Base-by-base conservation (phyloP, 1,140 invertebrate genomes). In the Diorhabda sublineata region DNA sequence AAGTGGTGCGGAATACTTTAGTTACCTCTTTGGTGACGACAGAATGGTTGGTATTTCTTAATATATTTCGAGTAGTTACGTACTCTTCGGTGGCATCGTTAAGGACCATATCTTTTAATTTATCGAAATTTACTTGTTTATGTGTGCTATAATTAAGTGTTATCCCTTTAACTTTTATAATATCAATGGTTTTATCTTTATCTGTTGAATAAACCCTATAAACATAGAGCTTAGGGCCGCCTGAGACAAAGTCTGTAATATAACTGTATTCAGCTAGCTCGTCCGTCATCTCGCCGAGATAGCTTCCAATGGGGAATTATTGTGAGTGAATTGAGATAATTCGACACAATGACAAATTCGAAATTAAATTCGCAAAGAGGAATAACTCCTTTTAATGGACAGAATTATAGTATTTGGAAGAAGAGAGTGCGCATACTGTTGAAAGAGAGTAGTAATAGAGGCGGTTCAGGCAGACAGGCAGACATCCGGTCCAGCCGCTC, bases 151-250 rank as follows among this genome's bases (percentile, higher is more conserved):
- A 64, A 58, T 69, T 64, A 11, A 69, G 2, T 8, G 61, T 69
- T 4, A 69, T 64, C 5, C 56, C 61, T 64, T 69, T 69, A 5
- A 64, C 67, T 64, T 69, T 69, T 11, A 69, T 61, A 6, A 62
- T 62, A 43, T 62, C 61, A 11, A 44, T 7, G 26, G 42, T 59
- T 59, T 59, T 26, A 59, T 59, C 42, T 59, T 59, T 0, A 7
- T 41, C 7, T 42, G 58, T 59, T 11, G 58, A 52, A 41, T 62
- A 67, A 5, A 64, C 58, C 0, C n/a, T 62, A 45, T 68, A 71
- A 8, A 66, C 69, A 58, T 71, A 71, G 26, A 47, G 64, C 68
- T 71, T 71, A 8, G 69, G 69, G 5, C 69, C 69, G 5, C 66
- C 66, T 45, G 80, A 41, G 62, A 78, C 76, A 26, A 26, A 26